Conservation (phyloP, 2,888 invertebrate species). For the Dioctria linearis region DNA sequence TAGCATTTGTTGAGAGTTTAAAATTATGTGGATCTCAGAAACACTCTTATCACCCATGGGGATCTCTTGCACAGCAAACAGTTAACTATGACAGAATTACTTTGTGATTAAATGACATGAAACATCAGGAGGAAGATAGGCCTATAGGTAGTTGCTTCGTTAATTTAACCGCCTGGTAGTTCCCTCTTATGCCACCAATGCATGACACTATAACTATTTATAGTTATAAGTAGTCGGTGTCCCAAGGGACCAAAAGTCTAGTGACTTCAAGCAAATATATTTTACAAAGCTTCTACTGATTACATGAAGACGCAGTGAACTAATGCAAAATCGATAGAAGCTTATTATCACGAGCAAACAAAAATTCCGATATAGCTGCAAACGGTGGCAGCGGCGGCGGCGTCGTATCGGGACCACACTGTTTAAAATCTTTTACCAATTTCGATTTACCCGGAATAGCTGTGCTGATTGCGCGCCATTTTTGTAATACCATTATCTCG, state of each 20-base stretch:
- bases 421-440: neutral
- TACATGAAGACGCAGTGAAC: slow-evolving; percentile 29
- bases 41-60: neutral
- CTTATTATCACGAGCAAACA: slow-evolving; percentile 51
- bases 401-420: slow-evolving; percentile 11
- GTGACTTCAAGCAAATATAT: too few species aligned
- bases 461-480: neutral
- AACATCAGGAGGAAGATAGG: neutral
- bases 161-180: slow-evolving; percentile 1
- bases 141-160: neutral
- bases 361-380: slow-evolving; percentile 21
- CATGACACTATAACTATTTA: neutral
- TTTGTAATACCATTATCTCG: too few species aligned
- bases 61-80: slow-evolving; percentile 33
- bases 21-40: too few species aligned
- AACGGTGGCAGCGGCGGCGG: neutral
- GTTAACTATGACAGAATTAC: slow-evolving; percentile 48
- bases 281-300: neutral
- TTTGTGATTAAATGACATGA: slow-evolving; percentile 53
- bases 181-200: neutral
- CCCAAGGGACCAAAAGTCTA: too few species aligned
- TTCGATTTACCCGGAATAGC: neutral
- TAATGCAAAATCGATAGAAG: slow-evolving; percentile 55
- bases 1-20: too few species aligned
- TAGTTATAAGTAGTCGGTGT: too few species aligned